Conservation (phyloP, 1,140 invertebrate species). For the Penaeus chinensis region DNA sequence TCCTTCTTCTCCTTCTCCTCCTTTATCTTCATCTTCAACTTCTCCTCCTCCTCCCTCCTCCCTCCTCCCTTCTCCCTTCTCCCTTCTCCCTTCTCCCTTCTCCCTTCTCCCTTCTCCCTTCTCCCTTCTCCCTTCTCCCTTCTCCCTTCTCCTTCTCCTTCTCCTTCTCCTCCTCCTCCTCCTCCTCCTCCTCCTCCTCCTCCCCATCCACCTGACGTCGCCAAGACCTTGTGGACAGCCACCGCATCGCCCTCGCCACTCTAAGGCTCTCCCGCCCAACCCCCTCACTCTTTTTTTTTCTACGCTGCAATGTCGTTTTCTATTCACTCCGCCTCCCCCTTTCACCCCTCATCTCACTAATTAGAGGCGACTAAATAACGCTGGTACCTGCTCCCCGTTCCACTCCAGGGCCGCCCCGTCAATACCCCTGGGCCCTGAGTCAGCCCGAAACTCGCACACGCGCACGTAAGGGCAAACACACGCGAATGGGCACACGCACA, state of each 20-base stretch:
- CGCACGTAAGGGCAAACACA: too few relatives aligned
- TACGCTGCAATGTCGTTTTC: conserved; percentile 37
- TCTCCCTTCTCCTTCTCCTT: not conserved
- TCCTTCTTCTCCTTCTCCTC: not conserved
- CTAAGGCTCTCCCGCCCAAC: not conserved
- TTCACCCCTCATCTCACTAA: conserved; percentile 53
- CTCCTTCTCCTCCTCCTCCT: not conserved
- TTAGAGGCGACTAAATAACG: conserved; percentile 58
- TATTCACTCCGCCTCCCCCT: conserved; percentile 37
- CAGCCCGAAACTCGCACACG: too few relatives aligned
- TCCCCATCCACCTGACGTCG: not conserved
- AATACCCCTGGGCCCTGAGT: too few relatives aligned
- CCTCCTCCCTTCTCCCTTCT: not conserved
- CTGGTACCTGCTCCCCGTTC: conserved; percentile 7
- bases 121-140: not conserved
- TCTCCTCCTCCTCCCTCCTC: too few relatives aligned
- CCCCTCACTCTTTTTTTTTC: conserved; percentile 10
- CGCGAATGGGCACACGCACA: too few relatives aligned
- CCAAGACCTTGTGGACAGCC: not conserved
- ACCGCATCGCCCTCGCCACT: not conserved
- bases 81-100: not conserved
- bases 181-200: not conserved
- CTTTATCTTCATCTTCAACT: not conserved
- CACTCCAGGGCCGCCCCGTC: not conserved
- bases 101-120: not conserved